Evolutionary conservation across 2,888 invertebrate species (phyloP).

Genomic region (Oxystoma pomonae): DNA sequence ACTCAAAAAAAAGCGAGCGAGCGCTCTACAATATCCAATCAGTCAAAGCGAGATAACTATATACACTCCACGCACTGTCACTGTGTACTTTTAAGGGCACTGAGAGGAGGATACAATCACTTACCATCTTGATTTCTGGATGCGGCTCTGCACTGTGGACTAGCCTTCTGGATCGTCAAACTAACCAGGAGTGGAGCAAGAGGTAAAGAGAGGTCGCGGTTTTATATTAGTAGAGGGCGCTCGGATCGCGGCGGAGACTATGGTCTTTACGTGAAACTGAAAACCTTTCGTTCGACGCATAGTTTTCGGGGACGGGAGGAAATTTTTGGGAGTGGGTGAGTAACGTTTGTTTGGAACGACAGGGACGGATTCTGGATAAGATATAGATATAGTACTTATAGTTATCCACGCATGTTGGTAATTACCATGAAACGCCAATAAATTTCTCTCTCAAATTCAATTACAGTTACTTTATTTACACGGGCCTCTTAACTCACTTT

Average conservation of each 20-base stretch:
- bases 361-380: background rate
- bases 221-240: conserved; percentile 76
- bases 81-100: background rate
- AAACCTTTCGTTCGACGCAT: no score
- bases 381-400: no score
- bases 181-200: conserved; percentile 72
- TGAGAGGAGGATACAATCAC: conserved; percentile 29
- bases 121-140: conserved; percentile 47
- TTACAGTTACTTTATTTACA: no score
- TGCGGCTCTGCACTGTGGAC: conserved; percentile 50
- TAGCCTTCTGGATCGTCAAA: conserved; percentile 65
- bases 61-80: no score
- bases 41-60: no score
- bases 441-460: background rate
- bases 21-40: no score
- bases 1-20: conserved; percentile 21
- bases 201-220: conserved; percentile 63
- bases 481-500: no score
- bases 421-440: no score
- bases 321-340: background rate
- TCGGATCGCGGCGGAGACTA: conserved; percentile 35
- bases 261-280: background rate
- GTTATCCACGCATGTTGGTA: no score
- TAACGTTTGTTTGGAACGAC: background rate
- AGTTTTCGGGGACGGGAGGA: background rate